phyloP scores from a whole-genome alignment of 1,140 invertebrate species.

The Hylaeus anthracinus region DNA sequence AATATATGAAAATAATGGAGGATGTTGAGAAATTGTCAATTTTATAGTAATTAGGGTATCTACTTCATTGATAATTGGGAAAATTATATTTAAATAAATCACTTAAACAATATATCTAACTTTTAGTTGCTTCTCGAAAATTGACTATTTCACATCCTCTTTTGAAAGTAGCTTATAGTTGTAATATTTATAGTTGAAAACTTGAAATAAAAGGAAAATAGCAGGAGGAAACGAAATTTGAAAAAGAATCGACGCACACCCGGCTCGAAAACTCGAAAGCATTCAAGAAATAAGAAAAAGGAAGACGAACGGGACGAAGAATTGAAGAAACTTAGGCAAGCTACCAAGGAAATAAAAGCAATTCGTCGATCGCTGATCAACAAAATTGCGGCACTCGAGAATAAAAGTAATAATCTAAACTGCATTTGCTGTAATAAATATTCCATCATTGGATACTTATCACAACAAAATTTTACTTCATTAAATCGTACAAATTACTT shows the following conservation, averaged over 20 bases:
- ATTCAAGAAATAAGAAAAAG: background rate
- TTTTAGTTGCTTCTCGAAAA: background rate
- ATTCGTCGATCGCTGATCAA: conserved; percentile 5
- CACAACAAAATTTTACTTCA: no score
- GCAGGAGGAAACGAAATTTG: background rate
- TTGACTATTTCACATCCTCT: no score
- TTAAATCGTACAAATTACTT: no score
- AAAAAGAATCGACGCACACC: background rate
- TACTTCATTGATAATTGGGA: no score
- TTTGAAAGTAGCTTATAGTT: no score
- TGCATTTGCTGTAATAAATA: no score
- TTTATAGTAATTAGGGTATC: no score
- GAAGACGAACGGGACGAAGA: background rate
- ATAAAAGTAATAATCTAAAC: conserved; percentile 21
- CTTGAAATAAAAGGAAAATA: background rate
- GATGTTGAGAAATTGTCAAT: no score
- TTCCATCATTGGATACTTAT: no score
- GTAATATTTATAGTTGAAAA: no score
- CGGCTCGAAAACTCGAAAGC: background rate
- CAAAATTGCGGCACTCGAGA: conserved; percentile 20
- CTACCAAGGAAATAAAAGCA: background rate
- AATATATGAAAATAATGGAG: background rate
- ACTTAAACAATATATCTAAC: no score
- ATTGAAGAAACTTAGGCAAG: background rate
- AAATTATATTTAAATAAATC: no score